These are phyloP conservation scores for Carposina sasakii DNA, from an alignment of 1,140 invertebrate species.

Conservation along the genomic window DNA sequence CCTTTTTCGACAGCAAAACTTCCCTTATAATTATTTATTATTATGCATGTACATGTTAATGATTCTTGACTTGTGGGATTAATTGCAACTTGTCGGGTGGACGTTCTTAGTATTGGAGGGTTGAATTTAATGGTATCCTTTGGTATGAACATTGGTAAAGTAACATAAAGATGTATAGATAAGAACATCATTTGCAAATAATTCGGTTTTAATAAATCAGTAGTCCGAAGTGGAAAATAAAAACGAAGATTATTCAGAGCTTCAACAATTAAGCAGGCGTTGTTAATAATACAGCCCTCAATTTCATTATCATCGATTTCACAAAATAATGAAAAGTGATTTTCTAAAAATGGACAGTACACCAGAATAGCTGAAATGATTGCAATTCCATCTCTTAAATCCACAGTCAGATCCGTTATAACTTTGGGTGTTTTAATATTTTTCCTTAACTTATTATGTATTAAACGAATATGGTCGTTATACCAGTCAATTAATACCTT, in stretches of 20 bases:
- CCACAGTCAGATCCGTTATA: slow-evolving; percentile 50
- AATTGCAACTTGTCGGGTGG: slow-evolving; percentile 43
- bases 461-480: slow-evolving; percentile 48
- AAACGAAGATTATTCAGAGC: slow-evolving; percentile 44
- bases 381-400: slow-evolving; percentile 51
- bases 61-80: slow-evolving; percentile 48
- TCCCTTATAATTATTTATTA: slow-evolving; percentile 46
- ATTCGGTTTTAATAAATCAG: slow-evolving; percentile 53
- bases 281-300: slow-evolving; percentile 43
- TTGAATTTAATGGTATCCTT: slow-evolving; percentile 51
- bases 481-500: slow-evolving; percentile 50
- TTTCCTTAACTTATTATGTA: slow-evolving; percentile 31
- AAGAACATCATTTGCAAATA: slow-evolving; percentile 63
- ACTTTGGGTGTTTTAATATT: slow-evolving; percentile 37
- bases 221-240: slow-evolving; percentile 54
- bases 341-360: slow-evolving; percentile 51
- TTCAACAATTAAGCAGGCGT: slow-evolving; percentile 59
- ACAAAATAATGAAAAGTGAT: slow-evolving; percentile 45
- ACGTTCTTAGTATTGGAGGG: slow-evolving; percentile 53
- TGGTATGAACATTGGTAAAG: slow-evolving; percentile 54
- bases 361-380: slow-evolving; percentile 44
- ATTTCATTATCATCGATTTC: slow-evolving; percentile 27
- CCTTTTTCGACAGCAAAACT: slow-evolving; percentile 53
- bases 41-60: slow-evolving; percentile 42
- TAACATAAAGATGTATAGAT: slow-evolving; percentile 55